Evolutionary conservation across 2,888 invertebrate species (phyloP), one percentile per base, ranked within the genome.

Genomic region (Oxycera nigricornis): DNA sequence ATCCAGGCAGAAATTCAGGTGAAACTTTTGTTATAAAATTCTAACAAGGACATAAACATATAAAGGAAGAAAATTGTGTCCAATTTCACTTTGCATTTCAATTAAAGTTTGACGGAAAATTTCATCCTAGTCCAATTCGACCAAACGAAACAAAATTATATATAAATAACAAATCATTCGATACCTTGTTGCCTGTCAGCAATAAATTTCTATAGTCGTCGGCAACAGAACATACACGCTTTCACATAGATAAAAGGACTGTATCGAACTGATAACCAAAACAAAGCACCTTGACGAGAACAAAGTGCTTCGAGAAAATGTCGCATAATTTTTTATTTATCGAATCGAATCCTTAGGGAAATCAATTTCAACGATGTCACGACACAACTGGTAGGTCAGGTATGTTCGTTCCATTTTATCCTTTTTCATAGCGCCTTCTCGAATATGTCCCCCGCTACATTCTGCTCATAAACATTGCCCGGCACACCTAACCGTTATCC

Each of bases 251-350:
- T 26, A 39, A 65, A 24, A 65, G 65, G 14, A 35, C 65, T 41
- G 24, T 14, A 20, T 22, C 7, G 24, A 55, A 22, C 55, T 55
- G 24, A 20, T 41, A n/a, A 41, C 22, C 65, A 1, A 24, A 9
- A 39, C 39, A 9, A n/a, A 39, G 65, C 41, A 65, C 30, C 65
- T 65, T 65, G 65, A 65, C 41, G 41, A 31, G 20, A 65, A 26
- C 35, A 22, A 35, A 65, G 30, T 39, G 39, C 30, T 65, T 65
- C 31, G 57, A 41, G 52, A 62, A 76, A 75, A 72, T 74, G 75
- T 76, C 73, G 72, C 72, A 61, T 46, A 73, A 75, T 76, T 76
- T 76, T 76, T 76, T 76, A 75, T 76, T 76, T 72, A 76, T 76
- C 73, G 73, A 72, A 26, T 73, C 28, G 52, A 75, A 74, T 75